phyloP scores from a whole-genome alignment of 1,140 invertebrate genomes.

The Polypedilum vanderplanki region DNA sequence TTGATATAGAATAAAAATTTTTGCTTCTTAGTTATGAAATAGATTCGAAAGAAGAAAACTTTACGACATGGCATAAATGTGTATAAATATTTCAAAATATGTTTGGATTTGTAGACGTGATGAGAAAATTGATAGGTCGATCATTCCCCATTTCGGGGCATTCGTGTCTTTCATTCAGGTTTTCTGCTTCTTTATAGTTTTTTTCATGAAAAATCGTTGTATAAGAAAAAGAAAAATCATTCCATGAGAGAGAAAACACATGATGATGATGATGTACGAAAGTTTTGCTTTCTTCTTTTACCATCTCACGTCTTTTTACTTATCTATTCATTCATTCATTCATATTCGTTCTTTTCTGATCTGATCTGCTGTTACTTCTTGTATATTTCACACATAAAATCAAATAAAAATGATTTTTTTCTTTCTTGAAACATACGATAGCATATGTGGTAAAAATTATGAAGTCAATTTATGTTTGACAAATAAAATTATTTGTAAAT shows the following conservation, averaged over 20 bases:
- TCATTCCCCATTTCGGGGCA: slow-evolving; percentile 6
- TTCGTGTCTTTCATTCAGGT: neutral
- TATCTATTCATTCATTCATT: neutral
- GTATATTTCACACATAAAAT: no score
- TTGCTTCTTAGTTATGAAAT: no score
- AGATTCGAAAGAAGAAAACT: neutral
- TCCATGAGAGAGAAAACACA: neutral
- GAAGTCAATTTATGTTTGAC: no score
- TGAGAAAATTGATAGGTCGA: slow-evolving; percentile 28
- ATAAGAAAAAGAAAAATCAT: neutral
- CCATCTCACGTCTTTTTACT: neutral
- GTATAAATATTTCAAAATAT: slow-evolving; percentile 27
- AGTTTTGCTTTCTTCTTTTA: neutral
- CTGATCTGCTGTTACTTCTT: no score
- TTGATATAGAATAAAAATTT: no score
- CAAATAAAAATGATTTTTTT: no score
- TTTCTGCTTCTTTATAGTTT: neutral
- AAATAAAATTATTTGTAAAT: no score
- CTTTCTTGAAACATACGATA: no score
- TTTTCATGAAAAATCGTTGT: neutral
- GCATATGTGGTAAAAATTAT: no score
- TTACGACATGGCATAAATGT: slow-evolving; percentile 12
- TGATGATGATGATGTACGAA: slow-evolving; percentile 18
- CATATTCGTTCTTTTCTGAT: neutral
- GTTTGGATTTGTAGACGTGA: slow-evolving; percentile 28